Conservation (phyloP, 2,888 invertebrate species). For the Lingula anatina region DNA sequence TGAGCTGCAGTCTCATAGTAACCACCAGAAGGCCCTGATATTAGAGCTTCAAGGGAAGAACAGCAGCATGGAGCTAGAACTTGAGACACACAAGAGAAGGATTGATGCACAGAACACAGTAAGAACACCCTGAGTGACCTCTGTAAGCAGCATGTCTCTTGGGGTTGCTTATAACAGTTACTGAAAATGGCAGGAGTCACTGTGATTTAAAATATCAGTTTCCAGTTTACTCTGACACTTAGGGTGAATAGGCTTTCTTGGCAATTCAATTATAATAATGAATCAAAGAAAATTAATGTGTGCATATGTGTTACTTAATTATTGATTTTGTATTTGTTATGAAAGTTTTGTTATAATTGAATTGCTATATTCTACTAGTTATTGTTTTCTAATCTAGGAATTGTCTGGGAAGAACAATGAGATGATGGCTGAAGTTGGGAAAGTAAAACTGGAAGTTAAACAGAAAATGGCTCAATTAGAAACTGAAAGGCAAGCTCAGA, state of each 20-base stretch:
- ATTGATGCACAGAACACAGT: constrained; percentile 42
- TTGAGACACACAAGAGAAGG: constrained; percentile 35
- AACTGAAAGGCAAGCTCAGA: constrained; percentile 32
- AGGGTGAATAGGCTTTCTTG: too few relatives aligned
- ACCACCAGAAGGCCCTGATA: constrained; percentile 34
- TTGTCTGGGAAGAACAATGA: constrained; percentile 45
- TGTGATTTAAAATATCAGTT: not conserved
- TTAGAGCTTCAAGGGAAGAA: constrained; percentile 43
- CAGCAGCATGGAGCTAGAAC: constrained; percentile 36
- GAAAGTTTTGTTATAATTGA: not conserved
- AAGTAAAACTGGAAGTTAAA: constrained; percentile 38
- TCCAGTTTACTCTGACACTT: not conserved
- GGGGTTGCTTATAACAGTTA: too few relatives aligned
- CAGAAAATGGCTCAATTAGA: constrained; percentile 35
- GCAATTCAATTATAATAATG: too few relatives aligned
- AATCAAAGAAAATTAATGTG: too few relatives aligned
- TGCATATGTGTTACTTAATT: too few relatives aligned
- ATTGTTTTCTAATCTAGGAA: constrained; percentile 23
- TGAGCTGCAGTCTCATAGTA: constrained; percentile 38
- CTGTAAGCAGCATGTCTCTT: not conserved
- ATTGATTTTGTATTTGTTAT: too few relatives aligned
- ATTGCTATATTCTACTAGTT: not conserved
- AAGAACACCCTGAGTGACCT: constrained; percentile 3
- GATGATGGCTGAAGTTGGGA: constrained; percentile 42
- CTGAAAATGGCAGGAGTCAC: too few relatives aligned